phyloP scores from a whole-genome alignment of 92 coral and sea anemone genomes.

The Epizoanthus scotinus region DNA sequence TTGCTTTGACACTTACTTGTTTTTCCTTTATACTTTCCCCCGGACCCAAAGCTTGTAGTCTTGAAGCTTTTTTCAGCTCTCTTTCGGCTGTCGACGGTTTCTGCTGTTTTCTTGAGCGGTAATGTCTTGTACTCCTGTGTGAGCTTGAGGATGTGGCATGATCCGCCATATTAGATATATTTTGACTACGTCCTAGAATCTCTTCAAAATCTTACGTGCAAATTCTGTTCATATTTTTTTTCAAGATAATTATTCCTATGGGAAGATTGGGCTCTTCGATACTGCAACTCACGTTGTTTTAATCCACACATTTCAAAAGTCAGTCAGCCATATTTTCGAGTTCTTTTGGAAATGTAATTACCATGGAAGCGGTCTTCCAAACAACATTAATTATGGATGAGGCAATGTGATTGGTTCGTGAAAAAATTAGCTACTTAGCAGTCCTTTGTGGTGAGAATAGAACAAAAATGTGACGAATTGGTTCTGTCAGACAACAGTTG shows the following conservation, averaged over 20 bases:
- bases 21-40: constrained; percentile 97
- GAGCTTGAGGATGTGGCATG: constrained; percentile 25
- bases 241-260: neutral
- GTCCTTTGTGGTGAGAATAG: neutral
- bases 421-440: constrained; percentile 31
- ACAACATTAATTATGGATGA: constrained; percentile 91
- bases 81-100: constrained; percentile 92
- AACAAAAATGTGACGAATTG: neutral
- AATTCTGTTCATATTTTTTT: neutral
- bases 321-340: constrained; percentile 54
- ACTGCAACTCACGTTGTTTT: neutral
- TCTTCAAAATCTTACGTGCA: neutral
- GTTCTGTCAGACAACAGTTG: too few relatives aligned
- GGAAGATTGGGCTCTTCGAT: neutral
- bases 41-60: constrained; percentile 93
- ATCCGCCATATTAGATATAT: constrained; percentile 47
- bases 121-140: constrained; percentile 68
- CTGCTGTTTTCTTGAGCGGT: constrained; percentile 87
- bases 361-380: constrained; percentile 87
- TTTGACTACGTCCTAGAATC: neutral
- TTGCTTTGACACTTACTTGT: constrained; percentile 63
- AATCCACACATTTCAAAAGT: constrained; percentile 37
- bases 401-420: constrained; percentile 61
- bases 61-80: constrained; percentile 96
- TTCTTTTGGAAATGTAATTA: constrained; percentile 53